A percentile compares a stretch with the other conserved stretches of the same genome.
Conservation (phyloP, 2,113 vertebrate genomes). For the Brachypteracias leptosomus region DNA sequence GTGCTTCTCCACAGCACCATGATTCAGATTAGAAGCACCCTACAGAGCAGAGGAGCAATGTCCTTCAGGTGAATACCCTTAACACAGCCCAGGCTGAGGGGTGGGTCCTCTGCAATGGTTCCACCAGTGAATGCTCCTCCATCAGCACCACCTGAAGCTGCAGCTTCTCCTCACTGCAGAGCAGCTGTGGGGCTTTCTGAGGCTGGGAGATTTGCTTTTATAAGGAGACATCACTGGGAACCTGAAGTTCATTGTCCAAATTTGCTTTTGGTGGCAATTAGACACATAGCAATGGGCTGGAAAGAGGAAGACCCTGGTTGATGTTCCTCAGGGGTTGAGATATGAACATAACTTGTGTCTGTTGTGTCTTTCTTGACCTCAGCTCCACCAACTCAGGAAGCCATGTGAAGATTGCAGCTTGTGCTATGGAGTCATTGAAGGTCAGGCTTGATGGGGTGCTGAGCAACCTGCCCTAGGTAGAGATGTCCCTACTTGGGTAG, state of each 20-base stretch:
- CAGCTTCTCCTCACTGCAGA: background rate
- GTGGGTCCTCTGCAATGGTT: background rate
- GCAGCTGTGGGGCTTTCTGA: background rate
- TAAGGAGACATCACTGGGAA: background rate
- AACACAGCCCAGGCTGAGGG: background rate
- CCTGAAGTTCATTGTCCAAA: rapidly evolving
- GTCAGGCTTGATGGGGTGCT: no score
- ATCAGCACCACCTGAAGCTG: background rate
- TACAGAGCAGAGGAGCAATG: background rate
- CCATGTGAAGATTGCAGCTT: rapidly evolving
- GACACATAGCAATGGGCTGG: rapidly evolving
- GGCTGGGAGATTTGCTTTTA: background rate
- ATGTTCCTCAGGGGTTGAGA: background rate
- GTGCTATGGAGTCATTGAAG: background rate
- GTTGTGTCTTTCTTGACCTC: no score
- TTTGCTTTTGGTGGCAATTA: background rate
- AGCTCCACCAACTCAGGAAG: background rate
- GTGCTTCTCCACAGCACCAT: background rate
- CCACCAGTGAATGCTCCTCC: background rate
- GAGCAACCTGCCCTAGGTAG: no score
- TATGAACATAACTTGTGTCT: rapidly evolving
- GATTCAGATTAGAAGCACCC: background rate
- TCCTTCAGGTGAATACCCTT: background rate
- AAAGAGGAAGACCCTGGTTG: background rate
- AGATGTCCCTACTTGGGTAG: no score